Base-by-base conservation (phyloP, 2,113 vertebrate genomes). In the Microcebus tavaratra region DNA sequence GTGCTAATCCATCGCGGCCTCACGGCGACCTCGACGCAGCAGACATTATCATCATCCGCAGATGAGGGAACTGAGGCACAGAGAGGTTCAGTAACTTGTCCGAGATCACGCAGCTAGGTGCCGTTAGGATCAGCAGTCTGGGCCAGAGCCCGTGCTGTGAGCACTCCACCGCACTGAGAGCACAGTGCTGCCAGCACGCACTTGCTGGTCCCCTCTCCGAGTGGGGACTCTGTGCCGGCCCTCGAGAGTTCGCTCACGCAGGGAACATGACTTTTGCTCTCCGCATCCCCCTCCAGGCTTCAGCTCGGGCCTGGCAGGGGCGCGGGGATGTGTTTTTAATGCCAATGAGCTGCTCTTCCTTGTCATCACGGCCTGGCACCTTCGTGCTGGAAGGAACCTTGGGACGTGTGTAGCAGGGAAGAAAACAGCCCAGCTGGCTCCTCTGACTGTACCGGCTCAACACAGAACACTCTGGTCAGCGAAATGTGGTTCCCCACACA, bases 1-100 rank as follows among this genome's bases (percentile, higher is more conserved):
- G 1, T 31, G 3, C 4, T 3, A 5, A 5, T 2, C 50, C 53
- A 11, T 0, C 8, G 53, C 34, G 8, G 53, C 17, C 29, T 75
- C 81, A 9, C 5, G 0, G n/a, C 0, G 17, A 14, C 63, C 7
- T 15, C 53, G 18, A 0, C 9, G 63, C 20, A 34, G 59, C 53
- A n/a, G 29, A 27, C 36, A 1, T 70, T 45, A 14, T 18, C 57
- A 14, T 9, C 12, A 63, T 36, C 21, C 48, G 76, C 25, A 45
- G 81, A 12, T 21, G 53, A 10, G 50, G 80, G 21, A 27, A 65
- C 18, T 6, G 79, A 67, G 42, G 67, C 42, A 42, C n/a, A 79
- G 83, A 36, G 55, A 68, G 67, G n/a, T 18, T 39, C 9, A 2
- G 45, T 17, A 10, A 55, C 9, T 17, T 8, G 18, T 65, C 18